Percentiles rank a stretch among this genome's conserved stretches.
phyloP scores from a whole-genome alignment of 2,888 invertebrate genomes.

The Eupithecia insigniata region DNA sequence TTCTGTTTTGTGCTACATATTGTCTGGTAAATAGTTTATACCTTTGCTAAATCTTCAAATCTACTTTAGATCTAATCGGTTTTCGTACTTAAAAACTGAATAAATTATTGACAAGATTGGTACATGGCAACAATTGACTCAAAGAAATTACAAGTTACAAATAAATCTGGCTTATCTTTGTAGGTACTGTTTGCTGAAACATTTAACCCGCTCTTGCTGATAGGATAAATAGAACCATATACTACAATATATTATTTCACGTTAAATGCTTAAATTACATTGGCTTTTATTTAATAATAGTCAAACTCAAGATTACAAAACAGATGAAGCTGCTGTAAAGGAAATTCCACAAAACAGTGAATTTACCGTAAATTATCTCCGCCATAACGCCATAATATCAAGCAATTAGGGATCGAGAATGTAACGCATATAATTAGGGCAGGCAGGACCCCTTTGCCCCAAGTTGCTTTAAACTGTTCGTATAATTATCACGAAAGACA shows the following conservation, averaged over 20 bases:
- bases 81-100: neutral
- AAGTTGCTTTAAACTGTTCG: slow-evolving; percentile 34
- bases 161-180: slow-evolving; percentile 43
- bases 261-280: neutral
- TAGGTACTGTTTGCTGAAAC: slow-evolving; percentile 38
- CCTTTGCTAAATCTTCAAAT: neutral
- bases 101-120: neutral
- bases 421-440: slow-evolving; percentile 5
- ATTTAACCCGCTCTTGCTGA: slow-evolving; percentile 36
- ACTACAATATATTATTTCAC: slow-evolving; percentile 3
- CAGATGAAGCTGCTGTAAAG: neutral
- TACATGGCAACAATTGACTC: slow-evolving; percentile 15
- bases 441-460: slow-evolving; percentile 21
- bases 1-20: slow-evolving; percentile 15
- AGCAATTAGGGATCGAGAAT: slow-evolving; percentile 21
- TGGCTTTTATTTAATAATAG: neutral
- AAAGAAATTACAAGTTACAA: slow-evolving; percentile 51
- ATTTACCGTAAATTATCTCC: slow-evolving; percentile 3
- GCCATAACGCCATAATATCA: slow-evolving; percentile 2
- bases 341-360: neutral
- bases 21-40: neutral
- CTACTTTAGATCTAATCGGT: neutral
- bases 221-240: slow-evolving; percentile 33
- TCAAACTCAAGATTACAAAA: neutral
- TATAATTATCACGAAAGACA: slow-evolving; percentile 49